Percentiles rank a stretch among this genome's conserved stretches.
Evolutionary conservation across 2,888 invertebrate genomes (phyloP).

Genomic region (Cerceris ruficornis): DNA sequence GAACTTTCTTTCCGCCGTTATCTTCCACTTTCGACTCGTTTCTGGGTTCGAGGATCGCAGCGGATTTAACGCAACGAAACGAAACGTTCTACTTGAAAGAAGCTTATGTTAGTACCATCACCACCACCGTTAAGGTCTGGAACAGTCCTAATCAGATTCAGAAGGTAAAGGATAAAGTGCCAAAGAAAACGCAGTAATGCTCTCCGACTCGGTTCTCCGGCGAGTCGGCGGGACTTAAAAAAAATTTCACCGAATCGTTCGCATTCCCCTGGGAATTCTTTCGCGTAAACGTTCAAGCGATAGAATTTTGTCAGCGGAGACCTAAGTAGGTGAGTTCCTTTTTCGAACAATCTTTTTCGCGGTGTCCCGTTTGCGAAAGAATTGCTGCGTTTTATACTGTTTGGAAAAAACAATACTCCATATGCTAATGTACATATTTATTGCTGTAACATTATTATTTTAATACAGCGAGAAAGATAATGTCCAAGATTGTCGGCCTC

Average conservation of each 20-base stretch:
- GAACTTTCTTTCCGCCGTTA: not conserved
- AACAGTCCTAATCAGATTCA: constrained; percentile 82
- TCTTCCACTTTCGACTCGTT: not conserved
- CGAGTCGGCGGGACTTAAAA: not conserved
- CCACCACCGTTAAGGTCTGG: constrained; percentile 74
- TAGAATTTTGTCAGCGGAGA: too few relatives aligned
- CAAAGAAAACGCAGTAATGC: constrained; percentile 76
- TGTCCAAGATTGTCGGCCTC: constrained; percentile 72
- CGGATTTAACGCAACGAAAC: too few relatives aligned
- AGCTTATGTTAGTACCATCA: constrained; percentile 65
- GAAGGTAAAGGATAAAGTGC: constrained; percentile 70
- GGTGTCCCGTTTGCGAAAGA: constrained; percentile 44
- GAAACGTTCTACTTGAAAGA: constrained; percentile 2
- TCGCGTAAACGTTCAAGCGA: too few relatives aligned
- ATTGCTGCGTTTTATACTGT: constrained; percentile 76
- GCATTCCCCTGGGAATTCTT: too few relatives aligned
- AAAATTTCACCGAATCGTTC: too few relatives aligned
- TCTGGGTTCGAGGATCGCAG: too few relatives aligned
- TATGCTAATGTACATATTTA: constrained; percentile 80
- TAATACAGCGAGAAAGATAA: constrained; percentile 76
- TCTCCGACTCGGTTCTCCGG: constrained; percentile 35
- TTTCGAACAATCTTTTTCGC: not conserved
- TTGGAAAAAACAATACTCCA: constrained; percentile 73
- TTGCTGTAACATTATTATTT: constrained; percentile 79
- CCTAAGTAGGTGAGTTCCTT: too few relatives aligned